Base-by-base conservation (phyloP, 2,888 invertebrate species). In the Eumacrocentrus americanus region DNA sequence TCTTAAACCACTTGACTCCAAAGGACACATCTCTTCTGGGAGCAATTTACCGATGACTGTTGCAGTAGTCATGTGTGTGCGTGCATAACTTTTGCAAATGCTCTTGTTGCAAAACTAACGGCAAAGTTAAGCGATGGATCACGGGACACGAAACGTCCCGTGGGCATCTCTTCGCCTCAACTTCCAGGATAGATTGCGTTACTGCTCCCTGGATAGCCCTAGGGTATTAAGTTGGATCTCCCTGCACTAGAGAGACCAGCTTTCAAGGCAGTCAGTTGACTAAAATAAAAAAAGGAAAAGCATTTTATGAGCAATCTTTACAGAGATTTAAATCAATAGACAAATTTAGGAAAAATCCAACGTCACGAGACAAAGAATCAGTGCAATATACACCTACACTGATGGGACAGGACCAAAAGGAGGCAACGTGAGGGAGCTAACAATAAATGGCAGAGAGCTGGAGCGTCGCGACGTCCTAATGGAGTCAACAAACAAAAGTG, bases 401-500 rank as follows among this genome's bases (percentile, higher is more conserved):
- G n/a, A n/a, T n/a, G n/a, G n/a, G n/a, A n/a, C n/a, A n/a, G n/a
- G n/a, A n/a, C n/a, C n/a, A n/a, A n/a, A n/a, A n/a, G n/a, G n/a
- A n/a, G n/a, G n/a, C n/a, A n/a, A n/a, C n/a, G n/a, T n/a, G n/a
- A n/a, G n/a, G n/a, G n/a, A n/a, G n/a, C n/a, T n/a, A n/a, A n/a
- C n/a, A n/a, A 22, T 16, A 47, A 44, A 55, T 53, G 42, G 25
- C 6, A 51, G 14, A 23, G 40, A 46, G 44, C 38, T 29, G 2
- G 40, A 51, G 35, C 37, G 38, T 38, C 37, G 35, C 52, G 40
- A 44, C 54, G 56, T 54, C 68, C 74, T 76, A 77, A 77, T 77
- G 76, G 76, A 76, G 74, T 75, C 75, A 77, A 77, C 77, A 75
- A 76, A 76, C 76, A 75, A 76, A 76, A 77, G 75, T 72, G 76